phyloP scores from a whole-genome alignment of 2,797 vertebrate species.

The Siniperca undulata region DNA sequence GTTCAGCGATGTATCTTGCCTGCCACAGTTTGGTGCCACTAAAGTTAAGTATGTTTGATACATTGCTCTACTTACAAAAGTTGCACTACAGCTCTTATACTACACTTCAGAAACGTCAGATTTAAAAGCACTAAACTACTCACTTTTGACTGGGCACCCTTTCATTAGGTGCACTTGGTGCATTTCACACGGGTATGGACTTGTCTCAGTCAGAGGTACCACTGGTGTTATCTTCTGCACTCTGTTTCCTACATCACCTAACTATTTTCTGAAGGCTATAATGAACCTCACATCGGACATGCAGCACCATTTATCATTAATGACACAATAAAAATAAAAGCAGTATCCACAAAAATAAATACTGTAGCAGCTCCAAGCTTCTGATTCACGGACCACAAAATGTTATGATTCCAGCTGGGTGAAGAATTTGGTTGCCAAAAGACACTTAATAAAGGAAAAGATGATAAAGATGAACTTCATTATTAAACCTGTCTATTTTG shows the following conservation, averaged over 20 bases:
- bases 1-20: background rate
- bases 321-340: background rate
- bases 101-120: background rate
- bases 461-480: background rate
- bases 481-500: background rate
- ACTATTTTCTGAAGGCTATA: background rate
- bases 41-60: background rate
- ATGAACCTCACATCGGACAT: background rate
- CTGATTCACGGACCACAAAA: background rate
- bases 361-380: background rate
- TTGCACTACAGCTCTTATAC: background rate
- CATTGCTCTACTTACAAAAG: background rate
- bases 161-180: background rate
- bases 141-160: background rate
- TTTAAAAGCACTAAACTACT: background rate
- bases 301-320: background rate
- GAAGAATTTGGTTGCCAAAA: background rate
- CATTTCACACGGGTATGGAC: background rate
- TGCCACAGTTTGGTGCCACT: background rate
- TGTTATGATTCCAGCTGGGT: background rate
- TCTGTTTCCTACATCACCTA: background rate
- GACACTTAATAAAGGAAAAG: background rate
- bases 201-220: no score
- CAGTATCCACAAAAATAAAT: background rate
- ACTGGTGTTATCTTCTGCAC: background rate